Conservation (phyloP, 2,797 vertebrate genomes). For the Thripadectes ignobilis region DNA sequence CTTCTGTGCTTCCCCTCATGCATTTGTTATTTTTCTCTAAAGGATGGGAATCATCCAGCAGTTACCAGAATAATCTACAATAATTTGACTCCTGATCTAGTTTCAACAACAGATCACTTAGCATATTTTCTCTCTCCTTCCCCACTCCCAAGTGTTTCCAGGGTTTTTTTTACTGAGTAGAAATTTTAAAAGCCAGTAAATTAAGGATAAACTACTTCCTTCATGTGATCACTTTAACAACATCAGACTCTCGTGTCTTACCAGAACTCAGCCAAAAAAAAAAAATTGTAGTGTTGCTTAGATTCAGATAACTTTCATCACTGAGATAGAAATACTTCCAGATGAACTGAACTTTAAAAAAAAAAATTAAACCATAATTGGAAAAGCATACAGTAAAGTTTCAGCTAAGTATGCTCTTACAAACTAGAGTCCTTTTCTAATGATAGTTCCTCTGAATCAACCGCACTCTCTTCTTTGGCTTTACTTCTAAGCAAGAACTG, state of each 20-base stretch:
- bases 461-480: neutral
- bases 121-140: neutral
- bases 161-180: neutral
- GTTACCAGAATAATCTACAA: neutral
- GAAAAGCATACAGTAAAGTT: neutral
- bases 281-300: neutral
- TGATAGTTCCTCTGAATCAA: neutral
- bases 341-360: neutral
- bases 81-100: neutral
- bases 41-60: neutral
- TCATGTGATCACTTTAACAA: neutral
- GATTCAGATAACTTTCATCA: neutral
- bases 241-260: neutral
- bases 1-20: fast-evolving
- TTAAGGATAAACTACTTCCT: neutral
- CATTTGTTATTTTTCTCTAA: neutral
- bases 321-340: neutral
- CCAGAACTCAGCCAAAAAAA: neutral
- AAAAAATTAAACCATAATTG: neutral
- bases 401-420: neutral
- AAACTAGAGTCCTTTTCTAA: neutral
- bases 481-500: neutral
- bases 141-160: neutral
- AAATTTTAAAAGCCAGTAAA: neutral
- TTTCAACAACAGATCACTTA: neutral